Percentiles rank a stretch among this genome's conserved stretches.
Conservation (phyloP, 2,797 vertebrate species). For the Sebastolobus alascanus region DNA sequence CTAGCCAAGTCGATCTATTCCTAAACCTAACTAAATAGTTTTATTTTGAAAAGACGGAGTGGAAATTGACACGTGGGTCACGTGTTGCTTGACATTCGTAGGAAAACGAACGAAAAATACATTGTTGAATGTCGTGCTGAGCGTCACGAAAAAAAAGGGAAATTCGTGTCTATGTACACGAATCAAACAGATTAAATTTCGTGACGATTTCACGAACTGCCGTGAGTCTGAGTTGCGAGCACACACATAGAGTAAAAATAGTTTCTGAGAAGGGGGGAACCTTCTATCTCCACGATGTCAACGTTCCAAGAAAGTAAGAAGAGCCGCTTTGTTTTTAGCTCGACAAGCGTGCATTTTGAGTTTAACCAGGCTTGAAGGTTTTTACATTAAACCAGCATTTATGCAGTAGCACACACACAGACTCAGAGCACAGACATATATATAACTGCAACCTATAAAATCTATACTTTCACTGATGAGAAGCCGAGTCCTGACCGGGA, state of each 20-base stretch:
- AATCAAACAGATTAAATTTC: too few species aligned
- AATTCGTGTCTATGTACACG: too few species aligned
- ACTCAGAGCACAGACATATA: slow-evolving; percentile 32
- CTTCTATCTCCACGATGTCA: slow-evolving; percentile 10
- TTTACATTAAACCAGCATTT: slow-evolving; percentile 36
- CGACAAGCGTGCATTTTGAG: slow-evolving; percentile 20
- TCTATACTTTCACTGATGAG: slow-evolving; percentile 46
- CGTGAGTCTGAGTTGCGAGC: too few species aligned
- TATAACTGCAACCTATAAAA: slow-evolving; percentile 36
- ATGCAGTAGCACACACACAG: slow-evolving; percentile 26
- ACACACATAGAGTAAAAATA: slow-evolving; percentile 11
- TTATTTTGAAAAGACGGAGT: too few species aligned
- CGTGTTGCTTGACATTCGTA: too few species aligned
- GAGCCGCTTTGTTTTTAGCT: slow-evolving; percentile 44
- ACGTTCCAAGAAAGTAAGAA: slow-evolving; percentile 35
- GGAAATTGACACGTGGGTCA: too few species aligned
- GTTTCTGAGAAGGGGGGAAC: background rate
- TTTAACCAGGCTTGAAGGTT: slow-evolving; percentile 25
- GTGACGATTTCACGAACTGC: too few species aligned
- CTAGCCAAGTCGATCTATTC: too few species aligned
- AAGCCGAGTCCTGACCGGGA: slow-evolving; percentile 38
- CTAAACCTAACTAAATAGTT: too few species aligned
- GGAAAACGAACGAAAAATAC: too few species aligned
- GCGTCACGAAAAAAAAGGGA: too few species aligned
- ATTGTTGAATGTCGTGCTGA: too few species aligned